Base-by-base conservation (phyloP, 2,113 vertebrate species). In the Microtus montanus region DNA sequence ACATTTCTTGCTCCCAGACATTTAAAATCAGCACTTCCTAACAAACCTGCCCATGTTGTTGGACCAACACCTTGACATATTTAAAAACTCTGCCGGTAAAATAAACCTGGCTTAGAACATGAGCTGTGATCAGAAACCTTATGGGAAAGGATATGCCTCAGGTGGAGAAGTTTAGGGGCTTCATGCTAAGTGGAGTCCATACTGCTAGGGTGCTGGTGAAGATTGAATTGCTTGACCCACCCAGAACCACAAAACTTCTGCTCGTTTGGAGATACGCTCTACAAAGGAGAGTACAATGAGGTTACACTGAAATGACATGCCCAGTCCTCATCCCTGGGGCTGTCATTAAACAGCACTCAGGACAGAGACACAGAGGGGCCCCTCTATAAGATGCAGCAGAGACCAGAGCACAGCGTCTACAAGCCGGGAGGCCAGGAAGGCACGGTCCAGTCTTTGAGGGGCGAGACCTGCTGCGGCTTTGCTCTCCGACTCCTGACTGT, bases 331-430 rank as follows among this genome's bases (percentile, higher is more conserved):
- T 66, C 63, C 61, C 9, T 0, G 30, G 7, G 6, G 7, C 3
- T 24, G 30, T 52, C 66, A 24, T 52, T 14, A 22, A 26, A 24
- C 5, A 17, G 33, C 19, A 2, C 41, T 66, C 26, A 17, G 58
- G 58, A 64, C n/a, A 28, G 12, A 73, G 35, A 8, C 33, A 4
- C 38, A 24, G 5, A 30, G 73, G 3, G 24, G 73, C 15, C 17
- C 5, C 28, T 5, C 1, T 3, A 5, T 13, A 5, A 30, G 5
- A 5, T 0, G 1, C 35, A 54, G 52, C 15, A 7, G 47, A 24
- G 54, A 3, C 0, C 2, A 17, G 0, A 47, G 75, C 0, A 1
- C 13, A 1, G 1, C 3, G 2, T 33, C 41, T 12, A 28, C 2
- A 7, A n/a, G 35, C 17, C 9, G 20, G 63, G 10, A 33, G 28